phyloP scores from a whole-genome alignment of 2,113 vertebrate genomes.

The Pomatostomus ruficeps region DNA sequence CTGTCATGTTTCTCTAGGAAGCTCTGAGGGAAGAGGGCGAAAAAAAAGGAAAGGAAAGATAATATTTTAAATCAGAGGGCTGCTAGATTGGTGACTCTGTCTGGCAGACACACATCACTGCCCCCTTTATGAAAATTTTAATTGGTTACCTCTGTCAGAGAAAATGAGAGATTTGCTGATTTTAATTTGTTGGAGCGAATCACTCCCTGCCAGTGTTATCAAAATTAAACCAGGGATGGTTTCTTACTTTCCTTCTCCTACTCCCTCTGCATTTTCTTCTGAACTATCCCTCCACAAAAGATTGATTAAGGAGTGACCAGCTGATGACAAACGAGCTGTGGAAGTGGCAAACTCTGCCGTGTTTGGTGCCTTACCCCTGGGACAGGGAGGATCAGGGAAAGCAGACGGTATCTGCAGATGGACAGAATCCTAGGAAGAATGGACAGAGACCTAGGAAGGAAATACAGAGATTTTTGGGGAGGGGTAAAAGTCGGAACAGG shows the following conservation, averaged over 20 bases:
- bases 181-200: slow-evolving; percentile 24
- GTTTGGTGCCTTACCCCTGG: background rate
- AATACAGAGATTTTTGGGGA: background rate
- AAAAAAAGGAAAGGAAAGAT: background rate
- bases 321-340: background rate
- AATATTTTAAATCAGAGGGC: slow-evolving; percentile 42
- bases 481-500: background rate
- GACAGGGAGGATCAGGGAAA: background rate
- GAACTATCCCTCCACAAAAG: background rate
- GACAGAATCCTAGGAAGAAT: too few relatives aligned
- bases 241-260: background rate
- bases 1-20: slow-evolving; percentile 14
- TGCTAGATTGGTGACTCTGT: slow-evolving; percentile 40
- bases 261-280: background rate
- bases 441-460: background rate
- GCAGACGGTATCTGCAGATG: fast-evolving
- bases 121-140: slow-evolving; percentile 66
- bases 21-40: background rate
- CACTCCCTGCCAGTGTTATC: background rate
- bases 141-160: slow-evolving; percentile 58
- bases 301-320: background rate
- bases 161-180: slow-evolving; percentile 56
- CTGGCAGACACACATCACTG: slow-evolving; percentile 35
- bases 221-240: background rate
- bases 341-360: background rate